phyloP scores from a whole-genome alignment of 2,113 vertebrate genomes.

The Aspiorhynchus laticeps region DNA sequence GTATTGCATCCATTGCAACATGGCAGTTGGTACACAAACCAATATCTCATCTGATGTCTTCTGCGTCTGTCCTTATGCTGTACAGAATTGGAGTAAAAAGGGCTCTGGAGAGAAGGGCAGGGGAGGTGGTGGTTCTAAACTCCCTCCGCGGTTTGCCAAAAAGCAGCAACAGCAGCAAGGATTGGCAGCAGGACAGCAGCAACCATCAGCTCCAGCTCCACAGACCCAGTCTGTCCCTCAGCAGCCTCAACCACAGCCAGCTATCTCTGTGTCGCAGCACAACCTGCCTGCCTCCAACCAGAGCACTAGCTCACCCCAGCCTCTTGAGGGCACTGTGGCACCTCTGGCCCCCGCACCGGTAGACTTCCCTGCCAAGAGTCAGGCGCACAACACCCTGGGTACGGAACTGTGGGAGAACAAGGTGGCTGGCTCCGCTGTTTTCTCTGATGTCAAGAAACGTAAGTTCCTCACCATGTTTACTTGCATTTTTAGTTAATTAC shows the following conservation, averaged over 20 bases:
- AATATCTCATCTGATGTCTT: neutral
- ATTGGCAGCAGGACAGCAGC: constrained; percentile 69
- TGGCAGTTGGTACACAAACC: neutral
- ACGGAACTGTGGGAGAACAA: constrained; percentile 96
- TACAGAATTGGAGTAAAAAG: constrained; percentile 95
- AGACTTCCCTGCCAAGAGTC: constrained; percentile 80
- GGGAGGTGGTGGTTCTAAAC: constrained; percentile 87
- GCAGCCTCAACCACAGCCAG: constrained; percentile 59
- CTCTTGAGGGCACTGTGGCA: constrained; percentile 68
- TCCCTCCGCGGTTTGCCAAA: constrained; percentile 96
- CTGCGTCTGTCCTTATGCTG: constrained; percentile 1
- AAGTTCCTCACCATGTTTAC: constrained; percentile 61
- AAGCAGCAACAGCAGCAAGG: constrained; percentile 84
- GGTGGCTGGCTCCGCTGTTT: constrained; percentile 79
- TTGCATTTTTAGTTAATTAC: neutral
- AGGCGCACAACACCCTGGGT: constrained; percentile 81
- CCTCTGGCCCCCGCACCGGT: constrained; percentile 71
- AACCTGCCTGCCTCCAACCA: constrained; percentile 65
- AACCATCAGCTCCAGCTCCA: constrained; percentile 57
- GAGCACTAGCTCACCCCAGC: constrained; percentile 63
- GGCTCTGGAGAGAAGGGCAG: constrained; percentile 88
- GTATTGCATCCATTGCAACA: neutral
- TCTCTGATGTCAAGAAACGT: constrained; percentile 94
- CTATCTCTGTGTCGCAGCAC: constrained; percentile 67
- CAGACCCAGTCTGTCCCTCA: constrained; percentile 47